Base-by-base conservation (phyloP, 2,797 vertebrate genomes). In the Anableps anableps region DNA sequence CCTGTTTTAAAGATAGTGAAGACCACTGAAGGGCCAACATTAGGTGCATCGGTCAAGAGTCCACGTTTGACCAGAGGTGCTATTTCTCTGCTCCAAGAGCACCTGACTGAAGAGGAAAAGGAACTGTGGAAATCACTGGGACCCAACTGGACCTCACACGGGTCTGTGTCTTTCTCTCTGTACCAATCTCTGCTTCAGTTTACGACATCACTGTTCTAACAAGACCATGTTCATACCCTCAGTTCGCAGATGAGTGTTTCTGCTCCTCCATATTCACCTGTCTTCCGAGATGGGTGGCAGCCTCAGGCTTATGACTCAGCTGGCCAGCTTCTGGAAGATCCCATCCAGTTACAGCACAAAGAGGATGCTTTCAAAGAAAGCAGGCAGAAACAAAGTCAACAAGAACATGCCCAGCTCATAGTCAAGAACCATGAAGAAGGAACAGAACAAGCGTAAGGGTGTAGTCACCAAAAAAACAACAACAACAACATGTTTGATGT, bases 51-150 rank as follows among this genome's bases (percentile, higher is more conserved):
- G 0, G 95, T 97, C 50, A 81, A 88, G 74, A 95, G 81, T 82
- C 97, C 97, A 1, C 93, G 95, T 70, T 85, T 98, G 91, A 97
- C 96, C n/a, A 91, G 83, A 0, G 97, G 96, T 48, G 97, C 96
- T 0, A 90, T 97, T 47, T 89, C 93, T 3, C 84, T 97, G 43
- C 92, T 98, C 29, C 93, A 91, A 7, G 76, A 95, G 38, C 94
- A 95, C 64, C 93, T 97, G 74, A 96, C 83, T 5, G 86, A 86
- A 0, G 84, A 90, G 0, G 96, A 97, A 80, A 92, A 88, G 19
- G 77, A 83, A 6, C 93, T 97, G 29, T 98, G 97, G 97, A 93
- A 76, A 17, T 96, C 96, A 0, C 88, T 97, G 10, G 97, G 97
- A 3, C 91, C 95, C 62, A 91, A 96, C 78, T 98, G 97, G 97